Percentiles rank a stretch among this genome's conserved stretches.
phyloP scores from a whole-genome alignment of 2,113 vertebrate species.

The Tylochromis polylepis region DNA sequence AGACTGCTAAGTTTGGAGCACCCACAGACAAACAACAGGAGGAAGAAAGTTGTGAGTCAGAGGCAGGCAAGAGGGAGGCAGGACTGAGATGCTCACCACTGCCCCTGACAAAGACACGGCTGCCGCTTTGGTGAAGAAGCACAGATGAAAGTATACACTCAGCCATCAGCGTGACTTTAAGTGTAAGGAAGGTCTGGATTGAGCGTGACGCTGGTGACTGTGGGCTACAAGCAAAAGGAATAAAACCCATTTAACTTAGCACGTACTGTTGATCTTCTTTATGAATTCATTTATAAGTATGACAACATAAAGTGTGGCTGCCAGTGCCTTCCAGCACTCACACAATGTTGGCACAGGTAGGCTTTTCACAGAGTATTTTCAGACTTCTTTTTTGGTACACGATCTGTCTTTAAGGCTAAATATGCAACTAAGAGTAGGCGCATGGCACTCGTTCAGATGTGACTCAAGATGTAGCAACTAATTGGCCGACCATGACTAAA shows the following conservation, averaged over 20 bases:
- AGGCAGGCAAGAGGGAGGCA: background rate
- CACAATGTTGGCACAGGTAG: constrained; percentile 44
- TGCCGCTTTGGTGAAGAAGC: background rate
- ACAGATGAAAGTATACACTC: background rate
- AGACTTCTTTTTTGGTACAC: constrained; percentile 8
- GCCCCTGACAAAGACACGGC: background rate
- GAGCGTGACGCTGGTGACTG: background rate
- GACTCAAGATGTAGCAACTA: constrained; percentile 61
- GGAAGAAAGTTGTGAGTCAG: constrained; percentile 33
- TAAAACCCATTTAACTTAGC: background rate
- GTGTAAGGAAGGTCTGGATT: background rate
- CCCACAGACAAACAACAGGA: constrained; percentile 39
- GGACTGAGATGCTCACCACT: background rate
- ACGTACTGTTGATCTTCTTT: background rate
- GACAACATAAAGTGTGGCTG: constrained; percentile 31
- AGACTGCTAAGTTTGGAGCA: constrained; percentile 43
- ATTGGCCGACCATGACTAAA: constrained; percentile 52
- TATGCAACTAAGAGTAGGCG: constrained; percentile 57
- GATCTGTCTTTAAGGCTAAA: constrained; percentile 60
- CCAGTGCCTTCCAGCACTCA: constrained; percentile 34
- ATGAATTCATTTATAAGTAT: constrained; percentile 15
- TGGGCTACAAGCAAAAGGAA: background rate
- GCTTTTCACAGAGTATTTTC: constrained; percentile 10
- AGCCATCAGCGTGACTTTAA: background rate
- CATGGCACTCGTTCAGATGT: constrained; percentile 56